Conservation (phyloP, 1,140 invertebrate species). For the Reticulitermes speratus region DNA sequence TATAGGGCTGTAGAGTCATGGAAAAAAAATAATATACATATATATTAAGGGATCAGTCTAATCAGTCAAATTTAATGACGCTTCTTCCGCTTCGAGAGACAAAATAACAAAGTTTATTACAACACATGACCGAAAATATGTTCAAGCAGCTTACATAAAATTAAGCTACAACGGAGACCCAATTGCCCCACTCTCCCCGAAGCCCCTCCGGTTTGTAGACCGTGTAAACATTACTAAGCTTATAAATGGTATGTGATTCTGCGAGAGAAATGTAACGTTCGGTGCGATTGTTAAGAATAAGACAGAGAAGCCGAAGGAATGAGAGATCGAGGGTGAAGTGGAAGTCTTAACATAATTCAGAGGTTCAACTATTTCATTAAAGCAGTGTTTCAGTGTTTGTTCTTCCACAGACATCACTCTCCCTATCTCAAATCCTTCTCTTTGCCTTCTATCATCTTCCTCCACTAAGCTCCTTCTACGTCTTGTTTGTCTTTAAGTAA, state of each 20-base stretch:
- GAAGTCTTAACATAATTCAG: constrained; percentile 27
- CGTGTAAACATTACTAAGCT: neutral
- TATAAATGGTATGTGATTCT: neutral
- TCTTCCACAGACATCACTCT: neutral
- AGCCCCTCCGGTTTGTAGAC: neutral
- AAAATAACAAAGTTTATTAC: too few species aligned
- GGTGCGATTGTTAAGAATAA: neutral
- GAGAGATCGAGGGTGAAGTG: neutral
- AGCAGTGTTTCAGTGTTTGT: constrained; percentile 17
- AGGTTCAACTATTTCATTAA: constrained; percentile 31
- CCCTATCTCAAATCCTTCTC: neutral
- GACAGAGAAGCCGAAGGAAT: neutral
- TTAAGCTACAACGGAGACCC: neutral
- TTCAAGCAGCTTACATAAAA: neutral
- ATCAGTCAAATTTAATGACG: too few species aligned
- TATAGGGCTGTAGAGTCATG: too few species aligned
- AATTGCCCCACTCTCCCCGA: neutral
- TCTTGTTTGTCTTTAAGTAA: constrained; percentile 17
- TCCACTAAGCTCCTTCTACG: neutral
- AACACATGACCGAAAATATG: too few species aligned
- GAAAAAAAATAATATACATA: too few species aligned
- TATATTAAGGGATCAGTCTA: too few species aligned
- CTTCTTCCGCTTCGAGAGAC: too few species aligned
- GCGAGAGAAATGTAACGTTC: neutral
- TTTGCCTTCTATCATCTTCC: neutral